Percentiles rank a stretch among this genome's conserved stretches.
These are phyloP conservation scores for Bubo scandiacus DNA, from an alignment of 2,113 vertebrate species.

Conservation along the genomic window DNA sequence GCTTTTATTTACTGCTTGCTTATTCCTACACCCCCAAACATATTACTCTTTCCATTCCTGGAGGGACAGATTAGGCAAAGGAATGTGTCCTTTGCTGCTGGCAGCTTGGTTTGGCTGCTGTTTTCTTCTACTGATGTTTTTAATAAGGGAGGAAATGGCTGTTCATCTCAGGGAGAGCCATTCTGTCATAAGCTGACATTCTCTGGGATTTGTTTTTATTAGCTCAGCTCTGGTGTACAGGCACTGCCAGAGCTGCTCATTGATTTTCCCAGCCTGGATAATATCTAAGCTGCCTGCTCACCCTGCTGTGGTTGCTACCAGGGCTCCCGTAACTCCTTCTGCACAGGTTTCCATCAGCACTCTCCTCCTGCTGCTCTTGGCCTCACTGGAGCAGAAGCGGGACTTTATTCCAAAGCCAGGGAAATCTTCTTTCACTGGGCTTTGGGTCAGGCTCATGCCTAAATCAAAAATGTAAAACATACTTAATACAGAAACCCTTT, in stretches of 20 bases:
- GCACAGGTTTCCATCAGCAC: not conserved
- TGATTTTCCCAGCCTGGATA: slow-evolving; percentile 34
- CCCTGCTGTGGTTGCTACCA: not conserved
- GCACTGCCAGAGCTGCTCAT: not conserved
- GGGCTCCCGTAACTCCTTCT: not conserved
- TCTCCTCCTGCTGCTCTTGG: not conserved
- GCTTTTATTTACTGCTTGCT: slow-evolving; percentile 47
- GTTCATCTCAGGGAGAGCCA: slow-evolving; percentile 18
- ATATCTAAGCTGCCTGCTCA: not conserved
- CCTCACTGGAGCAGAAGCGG: not conserved
- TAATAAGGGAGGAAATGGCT: slow-evolving; percentile 54
- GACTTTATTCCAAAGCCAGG: not conserved
- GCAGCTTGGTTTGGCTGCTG: slow-evolving; percentile 29
- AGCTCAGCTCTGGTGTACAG: slow-evolving; percentile 13
- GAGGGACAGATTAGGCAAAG: slow-evolving; percentile 51
- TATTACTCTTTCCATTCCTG: slow-evolving; percentile 29
- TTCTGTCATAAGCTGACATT: slow-evolving; percentile 51
- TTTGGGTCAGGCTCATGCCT: not conserved
- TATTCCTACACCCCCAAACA: slow-evolving; percentile 11
- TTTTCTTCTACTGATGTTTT: slow-evolving; percentile 54
- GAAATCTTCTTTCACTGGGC: not conserved
- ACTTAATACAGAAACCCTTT: not conserved
- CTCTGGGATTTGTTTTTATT: slow-evolving; percentile 62
- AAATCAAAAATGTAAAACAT: not conserved
- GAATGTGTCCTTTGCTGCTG: slow-evolving; percentile 41